phyloP scores from a whole-genome alignment of 2,888 invertebrate species.

The Diloba caeruleocephala region DNA sequence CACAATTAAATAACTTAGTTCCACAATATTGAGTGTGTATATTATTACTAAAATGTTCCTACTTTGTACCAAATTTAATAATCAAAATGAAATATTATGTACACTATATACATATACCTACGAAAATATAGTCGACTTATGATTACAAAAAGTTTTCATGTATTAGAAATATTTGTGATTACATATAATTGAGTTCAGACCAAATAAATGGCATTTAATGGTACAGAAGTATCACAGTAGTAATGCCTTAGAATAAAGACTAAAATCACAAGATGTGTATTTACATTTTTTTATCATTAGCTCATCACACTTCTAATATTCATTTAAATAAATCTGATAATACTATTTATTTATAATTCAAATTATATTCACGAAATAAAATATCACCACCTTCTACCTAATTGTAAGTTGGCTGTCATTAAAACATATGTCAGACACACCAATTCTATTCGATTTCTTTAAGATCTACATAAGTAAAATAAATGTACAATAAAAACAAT shows the following conservation, averaged over 20 bases:
- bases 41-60: constrained; percentile 46
- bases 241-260: constrained; percentile 55
- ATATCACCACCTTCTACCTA: constrained; percentile 44
- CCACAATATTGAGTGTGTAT: constrained; percentile 55
- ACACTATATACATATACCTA: constrained; percentile 73
- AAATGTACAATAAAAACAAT: constrained; percentile 43
- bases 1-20: constrained; percentile 58
- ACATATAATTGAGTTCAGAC: constrained; percentile 40
- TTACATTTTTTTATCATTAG: constrained; percentile 49
- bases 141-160: constrained; percentile 52
- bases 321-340: constrained; percentile 51
- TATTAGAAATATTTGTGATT: constrained; percentile 49
- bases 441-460: constrained; percentile 50
- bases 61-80: constrained; percentile 57
- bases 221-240: constrained; percentile 72
- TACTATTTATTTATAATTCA: constrained; percentile 49
- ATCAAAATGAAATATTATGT: constrained; percentile 62
- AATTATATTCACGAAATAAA: constrained; percentile 48
- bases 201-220: constrained; percentile 62
- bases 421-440: constrained; percentile 76
- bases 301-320: constrained; percentile 42
- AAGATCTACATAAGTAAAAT: constrained; percentile 53
- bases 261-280: constrained; percentile 50
- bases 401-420: constrained; percentile 64
- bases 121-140: constrained; percentile 59